Evolutionary conservation across 1,140 invertebrate species (phyloP).

Genomic region (Drosophila melanica): DNA sequence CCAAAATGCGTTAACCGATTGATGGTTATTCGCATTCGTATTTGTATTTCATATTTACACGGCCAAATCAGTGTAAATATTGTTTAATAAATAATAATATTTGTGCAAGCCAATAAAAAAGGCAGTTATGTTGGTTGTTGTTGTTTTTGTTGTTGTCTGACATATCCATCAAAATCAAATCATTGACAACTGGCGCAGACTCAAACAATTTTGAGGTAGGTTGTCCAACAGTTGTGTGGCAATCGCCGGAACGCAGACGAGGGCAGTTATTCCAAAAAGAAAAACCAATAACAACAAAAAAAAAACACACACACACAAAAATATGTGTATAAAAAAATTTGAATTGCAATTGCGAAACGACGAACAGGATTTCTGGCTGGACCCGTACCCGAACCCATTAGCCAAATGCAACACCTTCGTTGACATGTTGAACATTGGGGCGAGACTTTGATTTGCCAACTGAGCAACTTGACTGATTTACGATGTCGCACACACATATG

Average conservation of each 20-base stretch:
- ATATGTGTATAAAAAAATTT: constrained; percentile 3
- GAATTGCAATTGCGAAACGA: constrained; percentile 58
- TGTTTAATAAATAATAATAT: constrained; percentile 16
- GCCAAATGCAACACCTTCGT: constrained; percentile 67
- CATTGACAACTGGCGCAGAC: constrained; percentile 28
- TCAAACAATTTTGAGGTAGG: constrained; percentile 2
- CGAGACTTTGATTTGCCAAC: constrained; percentile 71
- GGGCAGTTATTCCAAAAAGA: constrained; percentile 18
- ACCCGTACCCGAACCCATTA: constrained; percentile 52
- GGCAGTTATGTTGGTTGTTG: no score
- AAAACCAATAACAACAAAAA: not conserved
- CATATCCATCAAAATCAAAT: constrained; percentile 48
- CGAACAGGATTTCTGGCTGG: constrained; percentile 69
- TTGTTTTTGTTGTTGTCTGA: not conserved
- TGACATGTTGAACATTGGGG: constrained; percentile 52
- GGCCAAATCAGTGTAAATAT: constrained; percentile 1
- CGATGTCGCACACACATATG: constrained; percentile 24
- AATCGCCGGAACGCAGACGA: constrained; percentile 7
- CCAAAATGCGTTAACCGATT: not conserved
- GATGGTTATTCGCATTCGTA: not conserved
- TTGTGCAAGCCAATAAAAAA: constrained; percentile 10
- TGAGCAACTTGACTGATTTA: constrained; percentile 66
- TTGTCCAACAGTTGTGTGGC: constrained; percentile 16
- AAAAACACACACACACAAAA: no score
- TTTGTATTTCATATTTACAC: not conserved